Base-by-base conservation (phyloP, 2,888 invertebrate genomes). In the Axea sp. region DNA sequence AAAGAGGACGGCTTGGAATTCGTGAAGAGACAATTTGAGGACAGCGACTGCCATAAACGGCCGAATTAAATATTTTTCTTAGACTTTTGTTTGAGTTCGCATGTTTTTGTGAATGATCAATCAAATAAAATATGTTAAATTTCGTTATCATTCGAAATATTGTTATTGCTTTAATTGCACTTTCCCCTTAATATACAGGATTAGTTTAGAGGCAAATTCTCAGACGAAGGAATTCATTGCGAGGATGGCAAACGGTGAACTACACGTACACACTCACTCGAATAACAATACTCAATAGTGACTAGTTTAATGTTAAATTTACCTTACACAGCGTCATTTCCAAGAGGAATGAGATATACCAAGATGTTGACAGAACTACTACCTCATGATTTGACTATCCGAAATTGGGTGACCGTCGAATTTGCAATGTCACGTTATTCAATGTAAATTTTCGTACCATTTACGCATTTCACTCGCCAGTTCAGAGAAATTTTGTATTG, bases 301-400 rank as follows among this genome's bases (percentile, higher is more conserved):
- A 31, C 49, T 59, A 43, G 67, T 68, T 59, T 68, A 68, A 68
- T 59, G 67, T 49, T n/a, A 31, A 39, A 49, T 68, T 68, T 59
- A 59, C 49, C 49, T 62, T 62, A 49, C 64, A 24, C 33, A 43
- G 26, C 35, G 53, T 53, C 41, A 64, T 64, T 64, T 67, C 28
- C 39, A 49, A 7, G 33, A 33, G 24, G 28, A 67, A 67, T 39
- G 17, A 57, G 67, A 59, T 67, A 57, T 33, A 33, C 26, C 12
- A 19, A 57, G 57, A 49, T 15, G 15, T 31, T 28, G 35, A 1
- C 26, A 35, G 37, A 37, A 15, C 12, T 17, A 15, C 33, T 1
- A 5, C 17, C 12, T 1, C 5, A 7, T n/a, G 33, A 49, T 22
- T 31, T 12, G 49, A 22, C 17, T 49, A 1, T 1, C 12, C 15